A percentile compares a stretch with the other conserved stretches of the same genome.
Evolutionary conservation across 2,113 vertebrate genomes (phyloP).

Genomic region (Peucedramus taeniatus): DNA sequence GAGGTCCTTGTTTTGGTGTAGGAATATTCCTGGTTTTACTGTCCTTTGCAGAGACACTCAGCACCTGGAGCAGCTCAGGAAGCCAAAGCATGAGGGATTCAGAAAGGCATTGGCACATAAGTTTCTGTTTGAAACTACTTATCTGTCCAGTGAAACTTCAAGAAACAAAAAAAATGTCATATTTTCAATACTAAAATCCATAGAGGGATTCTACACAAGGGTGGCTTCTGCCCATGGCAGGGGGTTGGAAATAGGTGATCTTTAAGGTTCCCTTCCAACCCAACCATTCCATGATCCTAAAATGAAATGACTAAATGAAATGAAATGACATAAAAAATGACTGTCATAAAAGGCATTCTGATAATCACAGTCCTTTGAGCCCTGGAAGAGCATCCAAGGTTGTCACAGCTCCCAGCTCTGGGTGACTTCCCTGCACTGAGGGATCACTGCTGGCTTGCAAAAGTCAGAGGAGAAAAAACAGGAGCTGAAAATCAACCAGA

Average conservation of each 20-base stretch:
- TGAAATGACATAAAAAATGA: too few relatives aligned
- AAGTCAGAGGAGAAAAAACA: conserved; percentile 7
- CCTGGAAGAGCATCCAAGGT: not conserved
- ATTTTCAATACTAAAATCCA: not conserved
- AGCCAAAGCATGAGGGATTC: not conserved
- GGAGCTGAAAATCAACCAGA: conserved; percentile 1
- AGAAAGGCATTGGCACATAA: not conserved
- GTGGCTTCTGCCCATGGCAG: not conserved
- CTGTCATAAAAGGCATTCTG: not conserved
- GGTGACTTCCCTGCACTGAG: not conserved
- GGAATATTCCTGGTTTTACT: not conserved
- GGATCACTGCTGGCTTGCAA: not conserved
- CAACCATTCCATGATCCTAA: not conserved
- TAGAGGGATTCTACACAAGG: not conserved
- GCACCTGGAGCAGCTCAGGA: not conserved
- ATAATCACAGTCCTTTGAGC: not conserved
- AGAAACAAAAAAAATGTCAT: not conserved
- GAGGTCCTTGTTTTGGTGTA: not conserved
- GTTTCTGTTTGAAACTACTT: not conserved
- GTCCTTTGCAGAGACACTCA: not conserved
- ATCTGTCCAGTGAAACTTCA: not conserved
- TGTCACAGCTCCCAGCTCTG: not conserved
- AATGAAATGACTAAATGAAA: too few relatives aligned
- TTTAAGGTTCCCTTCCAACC: not conserved
- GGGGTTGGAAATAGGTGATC: not conserved